Percentiles rank a stretch among this genome's conserved stretches.
phyloP scores from a whole-genome alignment of 2,888 invertebrate genomes.

The Nebria salina region DNA sequence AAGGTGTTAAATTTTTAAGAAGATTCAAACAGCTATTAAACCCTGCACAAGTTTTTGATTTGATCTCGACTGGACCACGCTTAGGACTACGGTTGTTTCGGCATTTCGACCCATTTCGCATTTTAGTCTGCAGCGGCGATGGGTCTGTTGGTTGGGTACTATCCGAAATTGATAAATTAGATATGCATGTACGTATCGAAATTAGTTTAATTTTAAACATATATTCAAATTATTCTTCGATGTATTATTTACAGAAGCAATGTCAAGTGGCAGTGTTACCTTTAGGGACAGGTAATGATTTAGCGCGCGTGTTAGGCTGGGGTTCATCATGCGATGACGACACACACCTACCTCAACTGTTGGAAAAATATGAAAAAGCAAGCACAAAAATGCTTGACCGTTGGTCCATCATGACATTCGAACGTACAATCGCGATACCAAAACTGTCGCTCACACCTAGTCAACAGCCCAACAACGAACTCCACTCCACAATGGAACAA shows the following conservation, averaged over 20 bases:
- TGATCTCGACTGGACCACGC: slow-evolving; percentile 89
- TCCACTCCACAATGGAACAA: slow-evolving; percentile 71
- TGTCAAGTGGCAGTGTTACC: slow-evolving; percentile 96
- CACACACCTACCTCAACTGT: slow-evolving; percentile 87
- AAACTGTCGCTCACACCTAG: slow-evolving; percentile 65
- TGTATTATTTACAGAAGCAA: slow-evolving; percentile 73
- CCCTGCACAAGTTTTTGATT: slow-evolving; percentile 97
- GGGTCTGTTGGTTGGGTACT: slow-evolving; percentile 98
- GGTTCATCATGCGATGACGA: slow-evolving; percentile 96
- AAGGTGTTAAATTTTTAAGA: slow-evolving; percentile 94
- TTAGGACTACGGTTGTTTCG: slow-evolving; percentile 87
- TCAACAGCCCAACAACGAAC: slow-evolving; percentile 59
- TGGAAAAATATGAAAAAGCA: slow-evolving; percentile 96
- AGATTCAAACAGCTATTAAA: slow-evolving; percentile 95
- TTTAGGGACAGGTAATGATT: slow-evolving; percentile 95
- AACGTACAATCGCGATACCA: slow-evolving; percentile 75
- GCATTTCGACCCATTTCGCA: slow-evolving; percentile 94
- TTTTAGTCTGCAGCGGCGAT: slow-evolving; percentile 96
- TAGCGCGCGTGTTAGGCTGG: slow-evolving; percentile 96
- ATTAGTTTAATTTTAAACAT: no score
- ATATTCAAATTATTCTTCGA: neutral
- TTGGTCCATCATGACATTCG: slow-evolving; percentile 97
- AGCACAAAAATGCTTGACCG: slow-evolving; percentile 97
- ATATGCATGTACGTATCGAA: slow-evolving; percentile 84
- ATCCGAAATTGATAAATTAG: slow-evolving; percentile 93